These are phyloP conservation scores for Muscidifurax raptorellus DNA, from an alignment of 1,140 invertebrate species.

Conservation along the genomic window DNA sequence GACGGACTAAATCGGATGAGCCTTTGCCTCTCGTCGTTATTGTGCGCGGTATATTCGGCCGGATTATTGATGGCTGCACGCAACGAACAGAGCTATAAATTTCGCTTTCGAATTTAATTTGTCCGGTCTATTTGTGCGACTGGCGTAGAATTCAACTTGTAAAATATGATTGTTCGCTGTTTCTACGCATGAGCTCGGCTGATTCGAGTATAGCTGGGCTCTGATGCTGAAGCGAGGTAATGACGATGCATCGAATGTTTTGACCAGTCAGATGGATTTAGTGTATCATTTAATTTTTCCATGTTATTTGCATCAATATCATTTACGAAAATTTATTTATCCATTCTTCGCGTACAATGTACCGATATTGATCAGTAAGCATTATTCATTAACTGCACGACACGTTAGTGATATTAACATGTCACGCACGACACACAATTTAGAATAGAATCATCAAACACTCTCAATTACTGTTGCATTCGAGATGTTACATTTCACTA, in stretches of 20 bases:
- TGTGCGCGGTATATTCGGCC: not conserved
- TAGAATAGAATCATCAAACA: too few species aligned
- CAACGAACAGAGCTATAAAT: not conserved
- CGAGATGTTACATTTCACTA: not conserved
- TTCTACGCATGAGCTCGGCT: not conserved
- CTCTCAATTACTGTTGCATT: not conserved
- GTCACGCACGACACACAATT: too few species aligned
- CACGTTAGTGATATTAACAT: too few species aligned
- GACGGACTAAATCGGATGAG: slow-evolving; percentile 31
- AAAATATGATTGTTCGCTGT: slow-evolving; percentile 15
- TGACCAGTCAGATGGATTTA: not conserved
- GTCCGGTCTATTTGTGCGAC: not conserved
- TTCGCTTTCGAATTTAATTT: slow-evolving; percentile 29
- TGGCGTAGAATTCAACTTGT: not conserved
- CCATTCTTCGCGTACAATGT: too few species aligned
- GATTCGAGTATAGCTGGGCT: too few species aligned
- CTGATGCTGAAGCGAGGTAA: too few species aligned
- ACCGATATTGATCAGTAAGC: too few species aligned
- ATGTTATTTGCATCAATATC: too few species aligned
- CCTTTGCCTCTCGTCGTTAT: slow-evolving; percentile 4
- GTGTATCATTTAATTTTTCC: too few species aligned
- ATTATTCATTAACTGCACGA: too few species aligned
- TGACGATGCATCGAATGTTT: not conserved
- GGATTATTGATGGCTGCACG: slow-evolving; percentile 18
- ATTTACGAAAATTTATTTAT: too few species aligned